Evolutionary conservation across 1,140 invertebrate genomes (phyloP), one percentile per base, ranked within the genome.

Genomic region (Palaemon carinicauda): DNA sequence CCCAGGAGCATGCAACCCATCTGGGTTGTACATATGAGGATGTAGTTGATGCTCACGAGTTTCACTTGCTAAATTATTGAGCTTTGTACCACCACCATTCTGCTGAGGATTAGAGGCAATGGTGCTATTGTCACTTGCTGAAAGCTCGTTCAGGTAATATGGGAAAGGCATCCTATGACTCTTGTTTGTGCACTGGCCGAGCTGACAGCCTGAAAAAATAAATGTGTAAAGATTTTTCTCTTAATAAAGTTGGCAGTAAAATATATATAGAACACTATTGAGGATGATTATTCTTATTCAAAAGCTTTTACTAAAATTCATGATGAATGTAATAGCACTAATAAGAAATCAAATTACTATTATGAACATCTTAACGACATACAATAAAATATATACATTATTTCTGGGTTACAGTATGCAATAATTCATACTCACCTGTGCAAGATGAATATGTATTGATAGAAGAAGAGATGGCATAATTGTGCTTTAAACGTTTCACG

Each of bases 1-100:
- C 0, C 96, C 96, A 0, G 95, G 95, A 90, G 96, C 96, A 75
- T 91, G 90, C 27, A 89, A 69, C 14, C 29, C 75, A 33, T 89
- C 89, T 15, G 90, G 65, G 75, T 81, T 56, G 27, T 85, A 82
- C 52, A 80, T 50, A 17, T 84, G 88, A 14, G 77, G 81, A 71
- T 79, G 50, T 65, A 56, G 73, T n/a, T 79, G 77, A 60, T 79
- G 27, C 21, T 31, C 65, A 31, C 82, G 77, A 5, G 80, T 29
- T 33, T 80, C 79, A 56, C 60, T 74, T 24, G 82, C 73, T 33
- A 82, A 53, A 53, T 83, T 88, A 33, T 87, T 88, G 77, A 74
- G 83, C 51, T 86, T 87, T 21, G 80, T 78, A 7, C 78, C 81
- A 7, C 78, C 69, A 50, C 78, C 75, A 54, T 87, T 80, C 54